phyloP scores from a whole-genome alignment of 2,888 invertebrate species.

The Boloria euphrosyne region DNA sequence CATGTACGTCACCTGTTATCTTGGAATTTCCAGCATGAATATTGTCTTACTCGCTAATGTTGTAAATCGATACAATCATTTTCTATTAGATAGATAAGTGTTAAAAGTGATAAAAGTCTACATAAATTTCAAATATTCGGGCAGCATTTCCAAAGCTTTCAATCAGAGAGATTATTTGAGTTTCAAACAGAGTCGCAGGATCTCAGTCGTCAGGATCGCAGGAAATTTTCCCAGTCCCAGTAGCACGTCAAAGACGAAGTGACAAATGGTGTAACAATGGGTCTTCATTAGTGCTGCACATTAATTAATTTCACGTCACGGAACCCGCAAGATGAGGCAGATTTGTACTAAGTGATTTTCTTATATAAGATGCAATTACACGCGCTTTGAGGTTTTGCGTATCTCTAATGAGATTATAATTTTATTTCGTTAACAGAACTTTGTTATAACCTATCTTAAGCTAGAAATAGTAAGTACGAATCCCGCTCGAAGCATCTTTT shows the following conservation, averaged over 20 bases:
- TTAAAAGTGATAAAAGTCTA: too few relatives aligned
- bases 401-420: background rate
- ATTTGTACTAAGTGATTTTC: conserved; percentile 10
- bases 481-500: too few relatives aligned
- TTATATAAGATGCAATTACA: conserved; percentile 5
- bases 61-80: too few relatives aligned
- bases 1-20: too few relatives aligned
- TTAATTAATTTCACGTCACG: conserved; percentile 61
- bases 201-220: too few relatives aligned
- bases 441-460: background rate
- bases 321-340: background rate
- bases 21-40: too few relatives aligned
- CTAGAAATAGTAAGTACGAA: background rate
- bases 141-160: too few relatives aligned
- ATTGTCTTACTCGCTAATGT: too few relatives aligned
- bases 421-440: background rate
- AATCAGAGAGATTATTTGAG: too few relatives aligned
- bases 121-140: too few relatives aligned
- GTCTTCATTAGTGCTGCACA: conserved; percentile 64
- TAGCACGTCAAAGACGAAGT: conserved; percentile 29
- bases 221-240: background rate
- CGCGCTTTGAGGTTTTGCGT: background rate
- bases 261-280: conserved; percentile 68
- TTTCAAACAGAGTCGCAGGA: too few relatives aligned
- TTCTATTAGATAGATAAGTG: too few relatives aligned